Conservation (phyloP, 1,140 invertebrate species). For the Coboldia fuscipes region DNA sequence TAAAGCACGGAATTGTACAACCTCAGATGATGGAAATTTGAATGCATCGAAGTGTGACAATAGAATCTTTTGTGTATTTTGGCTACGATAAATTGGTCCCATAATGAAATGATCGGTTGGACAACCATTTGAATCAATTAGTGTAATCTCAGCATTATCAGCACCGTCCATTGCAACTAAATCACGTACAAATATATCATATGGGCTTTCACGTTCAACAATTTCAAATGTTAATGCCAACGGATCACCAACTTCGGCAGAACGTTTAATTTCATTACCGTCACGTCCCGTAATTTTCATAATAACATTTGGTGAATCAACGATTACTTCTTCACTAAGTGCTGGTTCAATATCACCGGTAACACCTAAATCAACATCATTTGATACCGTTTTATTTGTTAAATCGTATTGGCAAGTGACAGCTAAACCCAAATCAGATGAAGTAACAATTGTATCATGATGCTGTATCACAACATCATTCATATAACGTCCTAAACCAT, state of each 20-base stretch:
- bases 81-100: constrained; percentile 66
- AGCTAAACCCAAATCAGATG: constrained; percentile 74
- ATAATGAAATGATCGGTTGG: constrained; percentile 83
- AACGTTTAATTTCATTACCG: constrained; percentile 48
- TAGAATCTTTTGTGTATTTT: constrained; percentile 52
- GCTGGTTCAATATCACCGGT: constrained; percentile 61
- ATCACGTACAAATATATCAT: constrained; percentile 86
- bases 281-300: constrained; percentile 74
- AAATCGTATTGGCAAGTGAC: constrained; percentile 86
- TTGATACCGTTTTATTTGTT: constrained; percentile 80
- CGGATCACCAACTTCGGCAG: constrained; percentile 69
- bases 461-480: constrained; percentile 86
- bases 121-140: constrained; percentile 81
- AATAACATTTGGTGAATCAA: constrained; percentile 79
- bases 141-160: constrained; percentile 74
- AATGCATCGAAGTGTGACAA: constrained; percentile 89
- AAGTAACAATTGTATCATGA: constrained; percentile 87
- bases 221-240: constrained; percentile 80
- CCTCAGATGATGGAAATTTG: constrained; percentile 86
- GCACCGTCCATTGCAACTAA: constrained; percentile 85
- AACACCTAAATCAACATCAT: constrained; percentile 77
- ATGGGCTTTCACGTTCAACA: constrained; percentile 73
- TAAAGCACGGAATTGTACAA: constrained; percentile 82
- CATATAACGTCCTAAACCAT: constrained; percentile 60
- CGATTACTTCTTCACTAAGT: constrained; percentile 61